Evolutionary conservation across 2,797 vertebrate species (phyloP).

Genomic region (Passerculus sandwichensis): DNA sequence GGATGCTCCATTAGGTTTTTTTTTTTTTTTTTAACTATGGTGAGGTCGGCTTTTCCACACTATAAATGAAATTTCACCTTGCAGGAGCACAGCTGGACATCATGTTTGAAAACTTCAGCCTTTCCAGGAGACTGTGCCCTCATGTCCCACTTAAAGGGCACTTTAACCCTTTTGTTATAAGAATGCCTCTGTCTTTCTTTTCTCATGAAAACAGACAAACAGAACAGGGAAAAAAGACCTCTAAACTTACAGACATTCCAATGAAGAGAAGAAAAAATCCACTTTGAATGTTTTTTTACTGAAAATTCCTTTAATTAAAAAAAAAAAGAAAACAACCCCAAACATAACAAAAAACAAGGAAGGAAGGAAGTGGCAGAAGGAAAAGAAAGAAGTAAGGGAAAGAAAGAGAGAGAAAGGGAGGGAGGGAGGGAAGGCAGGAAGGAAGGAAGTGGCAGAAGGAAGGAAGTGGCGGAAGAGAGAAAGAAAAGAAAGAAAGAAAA

Average conservation of each 20-base stretch:
- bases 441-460: too few species aligned
- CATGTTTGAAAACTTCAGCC: neutral
- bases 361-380: too few species aligned
- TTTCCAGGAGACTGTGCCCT: neutral
- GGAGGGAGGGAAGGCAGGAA: too few species aligned
- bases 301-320: neutral
- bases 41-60: neutral
- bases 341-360: neutral
- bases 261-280: neutral
- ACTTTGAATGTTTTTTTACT: neutral
- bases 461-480: too few species aligned
- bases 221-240: neutral
- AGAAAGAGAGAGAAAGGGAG: fast-evolving
- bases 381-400: too few species aligned
- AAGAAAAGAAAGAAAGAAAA: fast-evolving
- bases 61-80: neutral
- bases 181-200: neutral
- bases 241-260: neutral
- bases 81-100: neutral
- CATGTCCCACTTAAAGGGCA: neutral
- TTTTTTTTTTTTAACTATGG: neutral
- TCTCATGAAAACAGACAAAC: neutral
- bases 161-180: neutral
- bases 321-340: neutral
- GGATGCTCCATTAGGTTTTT: neutral